Evolutionary conservation across 1,140 invertebrate species (phyloP).

Genomic region (Trichonephila clavata): DNA sequence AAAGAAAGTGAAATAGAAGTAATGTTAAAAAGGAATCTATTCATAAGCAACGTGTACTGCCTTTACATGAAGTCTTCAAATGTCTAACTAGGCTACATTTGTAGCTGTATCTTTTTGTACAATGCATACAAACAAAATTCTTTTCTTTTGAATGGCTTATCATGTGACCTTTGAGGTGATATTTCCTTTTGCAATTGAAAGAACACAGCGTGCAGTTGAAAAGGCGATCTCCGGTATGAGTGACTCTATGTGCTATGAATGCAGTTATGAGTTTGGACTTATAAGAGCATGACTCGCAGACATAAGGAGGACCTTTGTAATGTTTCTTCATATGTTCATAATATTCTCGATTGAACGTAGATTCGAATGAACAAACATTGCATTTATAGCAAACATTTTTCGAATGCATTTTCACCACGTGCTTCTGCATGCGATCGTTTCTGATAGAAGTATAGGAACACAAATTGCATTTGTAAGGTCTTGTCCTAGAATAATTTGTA

Average conservation of each 20-base stretch:
- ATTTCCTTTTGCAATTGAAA: conserved; percentile 14
- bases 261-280: conserved; percentile 18
- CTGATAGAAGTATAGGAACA: background rate
- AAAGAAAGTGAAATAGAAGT: too few species aligned
- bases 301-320: conserved; percentile 23
- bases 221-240: conserved; percentile 15
- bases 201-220: conserved; percentile 16
- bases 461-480: background rate
- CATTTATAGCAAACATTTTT: conserved; percentile 21
- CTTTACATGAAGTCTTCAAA: background rate
- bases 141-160: conserved; percentile 10
- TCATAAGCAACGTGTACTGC: too few species aligned
- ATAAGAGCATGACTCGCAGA: background rate
- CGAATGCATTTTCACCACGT: background rate
- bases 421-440: background rate
- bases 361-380: background rate
- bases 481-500: background rate
- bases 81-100: conserved; percentile 35
- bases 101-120: conserved; percentile 20
- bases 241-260: conserved; percentile 23
- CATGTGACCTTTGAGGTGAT: conserved; percentile 57
- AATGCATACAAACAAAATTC: conserved; percentile 19
- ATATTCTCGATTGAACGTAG: conserved; percentile 16
- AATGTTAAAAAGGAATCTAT: too few species aligned
- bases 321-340: conserved; percentile 32